A percentile compares a stretch with the other conserved stretches of the same genome.
Conservation (phyloP, 2,888 invertebrate species). For the Sepioteuthis lessoniana region DNA sequence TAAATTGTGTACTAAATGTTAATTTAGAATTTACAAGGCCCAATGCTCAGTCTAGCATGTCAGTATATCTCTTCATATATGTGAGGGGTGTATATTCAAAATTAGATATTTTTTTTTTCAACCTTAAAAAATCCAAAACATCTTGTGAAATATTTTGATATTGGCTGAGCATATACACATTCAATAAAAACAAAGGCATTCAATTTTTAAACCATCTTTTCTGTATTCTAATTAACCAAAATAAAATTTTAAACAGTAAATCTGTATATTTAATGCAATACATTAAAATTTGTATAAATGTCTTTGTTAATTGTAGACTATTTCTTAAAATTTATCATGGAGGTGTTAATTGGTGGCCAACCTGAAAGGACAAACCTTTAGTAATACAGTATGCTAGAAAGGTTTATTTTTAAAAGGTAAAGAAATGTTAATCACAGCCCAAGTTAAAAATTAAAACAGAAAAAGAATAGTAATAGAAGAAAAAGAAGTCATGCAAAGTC, state of each 20-base stretch:
- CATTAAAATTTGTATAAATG: not conserved
- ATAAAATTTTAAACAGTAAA: too few relatives aligned
- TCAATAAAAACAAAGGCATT: not conserved
- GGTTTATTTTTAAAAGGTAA: not conserved
- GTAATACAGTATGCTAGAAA: not conserved
- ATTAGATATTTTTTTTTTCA: not conserved
- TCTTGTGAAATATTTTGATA: not conserved
- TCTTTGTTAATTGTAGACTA: not conserved
- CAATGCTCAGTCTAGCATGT: not conserved
- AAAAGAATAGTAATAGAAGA: not conserved
- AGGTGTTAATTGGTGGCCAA: not conserved
- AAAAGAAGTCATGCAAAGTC: not conserved
- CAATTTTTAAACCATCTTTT: not conserved
- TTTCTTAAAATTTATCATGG: not conserved
- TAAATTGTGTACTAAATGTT: not conserved
- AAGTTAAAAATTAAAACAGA: not conserved
- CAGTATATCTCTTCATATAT: not conserved
- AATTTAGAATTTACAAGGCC: not conserved
- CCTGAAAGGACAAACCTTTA: constrained; percentile 33
- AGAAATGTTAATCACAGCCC: not conserved
- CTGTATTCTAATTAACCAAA: too few relatives aligned
- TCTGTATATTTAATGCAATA: not conserved
- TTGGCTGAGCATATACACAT: not conserved
- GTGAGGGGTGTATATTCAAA: not conserved
- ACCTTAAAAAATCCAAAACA: not conserved